Conservation (phyloP, 2,888 invertebrate genomes). For the Pyralis farinalis region DNA sequence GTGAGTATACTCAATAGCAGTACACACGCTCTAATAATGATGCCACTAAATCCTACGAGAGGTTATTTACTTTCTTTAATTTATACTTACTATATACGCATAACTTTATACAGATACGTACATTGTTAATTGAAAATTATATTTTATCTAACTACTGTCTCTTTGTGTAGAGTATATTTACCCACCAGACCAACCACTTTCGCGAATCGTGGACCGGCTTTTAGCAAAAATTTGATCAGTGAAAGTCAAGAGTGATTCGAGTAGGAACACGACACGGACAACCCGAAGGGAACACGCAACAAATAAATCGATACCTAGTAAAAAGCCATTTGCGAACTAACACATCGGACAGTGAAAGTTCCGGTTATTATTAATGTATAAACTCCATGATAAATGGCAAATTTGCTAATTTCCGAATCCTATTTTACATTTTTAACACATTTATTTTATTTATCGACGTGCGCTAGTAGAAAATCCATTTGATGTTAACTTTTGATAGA, state of each 20-base stretch:
- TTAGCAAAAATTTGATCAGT: constrained; percentile 80
- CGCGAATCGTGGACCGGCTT: constrained; percentile 73
- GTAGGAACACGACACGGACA: constrained; percentile 20
- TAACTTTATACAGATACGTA: too few species aligned
- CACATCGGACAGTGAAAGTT: constrained; percentile 7
- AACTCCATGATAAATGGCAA: background rate
- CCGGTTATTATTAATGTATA: constrained; percentile 13
- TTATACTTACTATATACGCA: too few species aligned
- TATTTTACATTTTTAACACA: too few species aligned
- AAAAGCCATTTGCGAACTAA: constrained; percentile 5
- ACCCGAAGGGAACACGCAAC: constrained; percentile 50
- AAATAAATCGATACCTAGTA: constrained; percentile 32
- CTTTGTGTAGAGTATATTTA: constrained; percentile 5
- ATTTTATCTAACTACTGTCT: constrained; percentile 3
- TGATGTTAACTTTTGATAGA: too few species aligned
- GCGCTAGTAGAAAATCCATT: too few species aligned
- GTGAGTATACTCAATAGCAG: too few species aligned
- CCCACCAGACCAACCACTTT: constrained; percentile 70
- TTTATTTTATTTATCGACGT: too few species aligned
- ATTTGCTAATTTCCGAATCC: too few species aligned
- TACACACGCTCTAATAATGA: too few species aligned
- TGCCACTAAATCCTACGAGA: too few species aligned
- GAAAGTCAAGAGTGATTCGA: constrained; percentile 64
- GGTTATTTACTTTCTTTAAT: too few species aligned
- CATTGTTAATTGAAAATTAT: too few species aligned